Evolutionary conservation across 1,140 invertebrate genomes (phyloP).

Genomic region (Tribolium castaneum): DNA sequence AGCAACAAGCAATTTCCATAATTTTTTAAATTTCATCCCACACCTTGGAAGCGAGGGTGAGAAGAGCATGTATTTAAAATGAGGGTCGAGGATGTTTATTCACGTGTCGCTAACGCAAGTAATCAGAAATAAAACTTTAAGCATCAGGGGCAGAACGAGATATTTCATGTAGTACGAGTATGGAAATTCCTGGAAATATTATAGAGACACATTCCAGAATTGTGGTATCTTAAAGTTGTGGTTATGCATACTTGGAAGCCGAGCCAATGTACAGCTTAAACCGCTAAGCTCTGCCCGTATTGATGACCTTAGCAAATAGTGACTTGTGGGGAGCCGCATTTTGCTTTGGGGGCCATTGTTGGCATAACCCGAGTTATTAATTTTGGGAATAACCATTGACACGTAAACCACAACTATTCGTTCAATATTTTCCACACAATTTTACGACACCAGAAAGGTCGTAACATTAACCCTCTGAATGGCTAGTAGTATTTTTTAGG

Average conservation of each 20-base stretch:
- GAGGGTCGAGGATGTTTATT: slow-evolving; percentile 14
- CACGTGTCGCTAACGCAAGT: slow-evolving; percentile 10
- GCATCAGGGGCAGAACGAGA: neutral
- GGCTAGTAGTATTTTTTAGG: slow-evolving; percentile 32
- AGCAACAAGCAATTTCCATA: neutral
- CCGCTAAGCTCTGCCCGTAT: slow-evolving; percentile 34
- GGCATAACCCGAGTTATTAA: slow-evolving; percentile 22
- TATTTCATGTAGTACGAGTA: slow-evolving; percentile 8
- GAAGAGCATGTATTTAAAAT: neutral
- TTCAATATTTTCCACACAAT: slow-evolving; percentile 17
- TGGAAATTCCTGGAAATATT: slow-evolving; percentile 32
- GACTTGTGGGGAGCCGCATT: slow-evolving; percentile 33
- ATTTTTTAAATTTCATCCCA: neutral
- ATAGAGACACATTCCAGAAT: slow-evolving; percentile 17
- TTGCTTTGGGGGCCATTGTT: slow-evolving; percentile 2
- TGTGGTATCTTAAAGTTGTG: slow-evolving; percentile 31
- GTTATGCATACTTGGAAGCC: slow-evolving; percentile 15
- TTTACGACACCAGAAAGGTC: slow-evolving; percentile 28
- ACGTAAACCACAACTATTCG: slow-evolving; percentile 20
- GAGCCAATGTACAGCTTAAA: slow-evolving; percentile 26
- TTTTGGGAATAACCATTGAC: neutral
- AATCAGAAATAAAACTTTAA: slow-evolving; percentile 33
- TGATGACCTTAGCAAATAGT: slow-evolving; percentile 37
- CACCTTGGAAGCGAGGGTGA: too few relatives aligned
- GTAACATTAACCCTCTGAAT: slow-evolving; percentile 32